Evolutionary conservation across 2,888 invertebrate species (phyloP).

Genomic region (Glyphotaelius pellucidus): DNA sequence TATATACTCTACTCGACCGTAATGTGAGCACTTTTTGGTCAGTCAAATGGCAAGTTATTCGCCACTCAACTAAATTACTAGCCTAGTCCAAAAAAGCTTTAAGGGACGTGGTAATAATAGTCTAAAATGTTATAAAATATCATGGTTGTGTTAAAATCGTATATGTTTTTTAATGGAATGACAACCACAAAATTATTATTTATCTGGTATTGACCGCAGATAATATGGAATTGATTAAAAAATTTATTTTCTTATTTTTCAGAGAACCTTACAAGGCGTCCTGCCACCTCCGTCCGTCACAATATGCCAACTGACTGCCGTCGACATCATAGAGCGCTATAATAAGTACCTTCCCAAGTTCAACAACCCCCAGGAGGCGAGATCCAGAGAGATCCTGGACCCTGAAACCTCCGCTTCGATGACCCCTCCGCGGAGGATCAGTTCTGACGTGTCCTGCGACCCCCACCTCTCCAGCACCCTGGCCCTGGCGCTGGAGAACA

Average conservation of each 20-base stretch:
- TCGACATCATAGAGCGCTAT: constrained; percentile 80
- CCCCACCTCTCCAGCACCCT: constrained; percentile 43
- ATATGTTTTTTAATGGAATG: background rate
- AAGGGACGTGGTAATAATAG: no score
- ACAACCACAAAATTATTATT: background rate
- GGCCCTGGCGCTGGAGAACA: constrained; percentile 54
- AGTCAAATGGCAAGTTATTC: no score
- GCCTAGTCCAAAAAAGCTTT: no score
- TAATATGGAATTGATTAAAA: background rate
- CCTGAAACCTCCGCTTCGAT: constrained; percentile 46
- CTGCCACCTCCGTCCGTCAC: constrained; percentile 87
- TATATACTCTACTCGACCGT: no score
- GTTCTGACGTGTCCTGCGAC: constrained; percentile 44
- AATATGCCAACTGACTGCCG: constrained; percentile 81
- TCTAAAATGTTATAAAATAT: background rate
- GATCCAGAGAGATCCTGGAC: constrained; percentile 67
- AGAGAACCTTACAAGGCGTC: constrained; percentile 82
- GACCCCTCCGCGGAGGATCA: constrained; percentile 54
- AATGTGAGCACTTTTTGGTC: no score
- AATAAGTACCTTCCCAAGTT: constrained; percentile 77
- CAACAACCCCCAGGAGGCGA: constrained; percentile 69
- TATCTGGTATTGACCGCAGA: background rate
- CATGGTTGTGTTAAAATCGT: background rate
- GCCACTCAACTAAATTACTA: no score
- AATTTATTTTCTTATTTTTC: constrained; percentile 68